Evolutionary conservation across 2,888 invertebrate species (phyloP).

Genomic region (Trissolcus japonicus): DNA sequence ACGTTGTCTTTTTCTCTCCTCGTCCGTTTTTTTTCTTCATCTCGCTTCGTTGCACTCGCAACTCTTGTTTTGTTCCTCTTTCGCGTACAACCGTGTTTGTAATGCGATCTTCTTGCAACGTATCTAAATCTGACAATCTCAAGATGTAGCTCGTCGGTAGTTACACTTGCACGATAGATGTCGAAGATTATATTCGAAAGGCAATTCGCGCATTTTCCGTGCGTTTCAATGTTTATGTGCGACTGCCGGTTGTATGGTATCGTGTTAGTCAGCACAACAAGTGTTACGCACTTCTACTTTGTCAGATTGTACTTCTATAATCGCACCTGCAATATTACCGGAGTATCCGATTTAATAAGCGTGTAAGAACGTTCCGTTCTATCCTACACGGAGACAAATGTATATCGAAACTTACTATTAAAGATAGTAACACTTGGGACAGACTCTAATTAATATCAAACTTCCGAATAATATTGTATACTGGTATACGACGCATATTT

Average conservation of each 20-base stretch:
- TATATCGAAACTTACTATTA: too few relatives aligned
- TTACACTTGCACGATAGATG: conserved; percentile 56
- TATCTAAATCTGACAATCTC: conserved; percentile 55
- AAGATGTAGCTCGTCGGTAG: conserved; percentile 41
- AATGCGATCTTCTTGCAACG: conserved; percentile 51
- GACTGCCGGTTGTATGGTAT: conserved; percentile 45
- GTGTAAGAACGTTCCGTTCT: conserved; percentile 12
- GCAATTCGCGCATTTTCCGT: conserved; percentile 51
- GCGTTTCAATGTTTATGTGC: conserved; percentile 47
- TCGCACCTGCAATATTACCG: conserved; percentile 43
- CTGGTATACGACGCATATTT: too few relatives aligned
- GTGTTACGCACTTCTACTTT: conserved; percentile 51
- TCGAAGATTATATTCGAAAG: conserved; percentile 54
- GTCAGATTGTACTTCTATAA: conserved; percentile 47
- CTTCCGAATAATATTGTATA: too few relatives aligned
- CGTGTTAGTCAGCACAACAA: conserved; percentile 43
- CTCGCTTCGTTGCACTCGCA: conserved; percentile 22
- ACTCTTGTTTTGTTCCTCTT: conserved; percentile 30
- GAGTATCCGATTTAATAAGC: conserved; percentile 45
- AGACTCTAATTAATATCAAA: too few relatives aligned
- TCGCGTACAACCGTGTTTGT: conserved; percentile 48
- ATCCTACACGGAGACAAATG: too few relatives aligned
- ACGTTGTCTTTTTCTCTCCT: conserved; percentile 7
- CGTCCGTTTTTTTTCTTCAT: not conserved
- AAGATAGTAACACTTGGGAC: too few relatives aligned